phyloP scores from a whole-genome alignment of 2,888 invertebrate genomes.

The Sepioteuthis lessoniana region DNA sequence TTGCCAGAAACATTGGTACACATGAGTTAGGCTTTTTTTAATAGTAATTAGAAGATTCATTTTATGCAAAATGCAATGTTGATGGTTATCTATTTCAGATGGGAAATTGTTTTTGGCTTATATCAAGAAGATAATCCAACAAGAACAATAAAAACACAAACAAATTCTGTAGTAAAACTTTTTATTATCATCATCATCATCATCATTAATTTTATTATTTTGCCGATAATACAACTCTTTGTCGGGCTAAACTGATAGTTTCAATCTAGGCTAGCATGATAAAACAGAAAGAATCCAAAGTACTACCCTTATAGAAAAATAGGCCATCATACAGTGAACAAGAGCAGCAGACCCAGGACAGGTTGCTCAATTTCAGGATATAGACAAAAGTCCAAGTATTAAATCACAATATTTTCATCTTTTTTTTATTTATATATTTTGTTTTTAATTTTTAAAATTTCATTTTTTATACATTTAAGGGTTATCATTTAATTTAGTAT shows the following conservation, averaged over 20 bases:
- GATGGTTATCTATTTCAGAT: no score
- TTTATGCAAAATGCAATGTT: no score
- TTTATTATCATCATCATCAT: constrained; percentile 1
- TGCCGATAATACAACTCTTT: neutral
- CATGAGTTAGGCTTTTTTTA: no score
- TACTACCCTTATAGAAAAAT: constrained; percentile 33
- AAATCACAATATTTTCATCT: constrained; percentile 11
- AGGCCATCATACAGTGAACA: neutral
- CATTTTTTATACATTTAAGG: neutral
- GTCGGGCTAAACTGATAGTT: neutral
- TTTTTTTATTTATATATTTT: neutral
- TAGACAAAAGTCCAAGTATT: neutral
- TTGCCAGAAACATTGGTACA: no score
- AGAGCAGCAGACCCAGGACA: neutral
- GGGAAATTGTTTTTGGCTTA: no score
- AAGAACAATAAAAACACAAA: neutral
- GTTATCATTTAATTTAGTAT: no score
- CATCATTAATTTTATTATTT: neutral
- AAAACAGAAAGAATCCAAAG: neutral
- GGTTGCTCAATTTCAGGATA: neutral
- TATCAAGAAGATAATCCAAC: no score
- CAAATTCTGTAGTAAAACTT: constrained; percentile 17
- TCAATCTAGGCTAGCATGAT: neutral
- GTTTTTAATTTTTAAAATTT: neutral
- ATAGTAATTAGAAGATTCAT: no score